Percentiles rank a stretch among this genome's conserved stretches.
These are phyloP conservation scores for Agonopterix heracliana DNA, from an alignment of 2,888 invertebrate species.

Conservation along the genomic window DNA sequence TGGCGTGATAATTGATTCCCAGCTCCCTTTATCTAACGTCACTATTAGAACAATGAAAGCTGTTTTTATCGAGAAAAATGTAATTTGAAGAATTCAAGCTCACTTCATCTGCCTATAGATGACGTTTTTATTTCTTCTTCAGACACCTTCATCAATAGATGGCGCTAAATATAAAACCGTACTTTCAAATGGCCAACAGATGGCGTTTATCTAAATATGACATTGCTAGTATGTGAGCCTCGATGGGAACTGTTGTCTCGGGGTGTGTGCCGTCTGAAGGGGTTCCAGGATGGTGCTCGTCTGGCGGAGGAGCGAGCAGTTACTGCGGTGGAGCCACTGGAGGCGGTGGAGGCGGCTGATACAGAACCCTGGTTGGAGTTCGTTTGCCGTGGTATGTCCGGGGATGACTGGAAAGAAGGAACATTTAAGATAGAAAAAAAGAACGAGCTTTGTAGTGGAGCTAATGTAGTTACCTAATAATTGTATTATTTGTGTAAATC, in stretches of 20 bases:
- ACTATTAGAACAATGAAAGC: too few species aligned
- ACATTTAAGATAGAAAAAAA: neutral
- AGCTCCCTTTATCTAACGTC: too few species aligned
- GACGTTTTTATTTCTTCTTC: too few species aligned
- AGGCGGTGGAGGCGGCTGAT: constrained; percentile 64
- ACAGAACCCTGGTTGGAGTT: constrained; percentile 65
- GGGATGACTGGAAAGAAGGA: constrained; percentile 30
- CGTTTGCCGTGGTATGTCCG: constrained; percentile 44
- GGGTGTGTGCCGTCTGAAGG: constrained; percentile 79
- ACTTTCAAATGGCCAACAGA: too few species aligned
- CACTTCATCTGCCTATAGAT: too few species aligned
- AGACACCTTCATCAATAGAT: too few species aligned
- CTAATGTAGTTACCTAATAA: too few species aligned
- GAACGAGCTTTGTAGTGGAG: neutral
- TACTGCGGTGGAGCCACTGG: constrained; percentile 55
- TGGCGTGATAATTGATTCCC: too few species aligned
- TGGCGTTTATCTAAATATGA: constrained; percentile 71
- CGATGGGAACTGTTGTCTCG: constrained; percentile 69
- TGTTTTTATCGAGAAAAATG: too few species aligned
- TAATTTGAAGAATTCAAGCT: too few species aligned
- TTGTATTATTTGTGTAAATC: too few species aligned
- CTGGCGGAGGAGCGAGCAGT: constrained; percentile 58
- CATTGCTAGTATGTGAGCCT: constrained; percentile 70
- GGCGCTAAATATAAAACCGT: too few species aligned
- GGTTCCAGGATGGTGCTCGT: constrained; percentile 81